Base-by-base conservation (phyloP, 2,888 invertebrate species). In the Lasioglossum lativentre region DNA sequence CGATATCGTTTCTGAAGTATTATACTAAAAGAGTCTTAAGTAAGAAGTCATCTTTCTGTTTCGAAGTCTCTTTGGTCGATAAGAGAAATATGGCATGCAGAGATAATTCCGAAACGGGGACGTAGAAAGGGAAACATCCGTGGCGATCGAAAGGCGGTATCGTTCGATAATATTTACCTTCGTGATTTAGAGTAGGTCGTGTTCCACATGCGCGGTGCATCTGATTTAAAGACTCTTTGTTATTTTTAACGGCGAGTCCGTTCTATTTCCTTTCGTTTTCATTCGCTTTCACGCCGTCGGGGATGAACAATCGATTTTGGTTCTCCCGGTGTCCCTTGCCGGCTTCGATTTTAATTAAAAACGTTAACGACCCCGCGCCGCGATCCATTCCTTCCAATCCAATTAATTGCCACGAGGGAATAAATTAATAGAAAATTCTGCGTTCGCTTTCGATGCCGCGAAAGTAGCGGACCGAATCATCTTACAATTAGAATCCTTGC, bases 121-220 rank as follows among this genome's bases (percentile, higher is more conserved):
- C 23, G 4, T 34, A 66, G 34, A 66, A 34, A 66, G 66, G 34
- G 66, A 66, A 66, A 34, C 34, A 66, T 66, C 66, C 52, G 8
- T 23, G 34, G 66, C 34, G 10, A 66, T 66, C 34, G 66, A 40
- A 76, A 68, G 72, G 78, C 63, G 63, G 45, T 66, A 63, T 75
- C 78, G 81, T 82, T 76, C 86, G 86, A 85, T 85, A 78, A 82
- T 82, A 82, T 86, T 86, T 85, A 47, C 70, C 66, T 59, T 82
- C 52, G 38, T 59, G 70, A 79, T 82, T 82, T 70, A 27, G 78
- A 75, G 75, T 71, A 78, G 80, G 73, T 73, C 78, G 81, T 42
- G 72, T 56, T 59, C 76, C 79, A 66, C 45, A n/a, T 70, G 30
- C 59, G 23, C 40, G 27, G 45, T 42, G 85, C 75, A 75, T 75